Evolutionary conservation across 2,888 invertebrate genomes (phyloP), one percentile per base, ranked within the genome.

Genomic region (Terebella lapidaria): DNA sequence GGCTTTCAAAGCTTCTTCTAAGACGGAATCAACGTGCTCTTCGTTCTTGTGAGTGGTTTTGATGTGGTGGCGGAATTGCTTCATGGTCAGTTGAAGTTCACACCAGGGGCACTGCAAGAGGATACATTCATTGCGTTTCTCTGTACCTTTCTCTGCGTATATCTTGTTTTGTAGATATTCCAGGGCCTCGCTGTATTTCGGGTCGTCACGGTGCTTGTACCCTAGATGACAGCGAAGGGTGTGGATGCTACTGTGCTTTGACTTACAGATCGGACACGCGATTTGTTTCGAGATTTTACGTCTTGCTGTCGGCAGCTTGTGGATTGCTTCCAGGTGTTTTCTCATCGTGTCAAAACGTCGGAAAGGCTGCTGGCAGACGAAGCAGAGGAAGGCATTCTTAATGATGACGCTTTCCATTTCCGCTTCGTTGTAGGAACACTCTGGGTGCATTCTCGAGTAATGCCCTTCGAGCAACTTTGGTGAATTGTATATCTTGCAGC

Each of bases 311-410:
- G 10, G 10, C 49, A 49, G 10, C 49, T 49, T 49, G 49, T 49
- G 49, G 15, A 49, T 49, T 15, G 24, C 10, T 24, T 49, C 18
- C 24, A 49, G 49, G 24, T 49, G 49, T 49, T 49, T 49, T 24
- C 22, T 10, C 18, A 49, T 5, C n/a, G 49, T 24, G 24, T 49
- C 49, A 22, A 49, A 49, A 5, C 49, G 49, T 5, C 24, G 49
- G 22, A 10, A n/a, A 5, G 49, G 49, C 24, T 49, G 10, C 18
- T 22, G 49, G 24, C 49, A 49, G 49, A 49, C 22, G 49, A n/a
- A 49, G 49, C 49, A 49, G 24, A 49, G 49, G 24, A n/a, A 49
- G 49, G 49, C 49, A 22, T 49, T 24, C 24, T 22, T 49, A 22
- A 49, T 22, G 18, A 22, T 49, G 18, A 49, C 49, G n/a, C 5